A percentile compares a stretch with the other conserved stretches of the same genome.
These are phyloP conservation scores for Tortrix viridana DNA, from an alignment of 2,888 invertebrate genomes.

Conservation along the genomic window DNA sequence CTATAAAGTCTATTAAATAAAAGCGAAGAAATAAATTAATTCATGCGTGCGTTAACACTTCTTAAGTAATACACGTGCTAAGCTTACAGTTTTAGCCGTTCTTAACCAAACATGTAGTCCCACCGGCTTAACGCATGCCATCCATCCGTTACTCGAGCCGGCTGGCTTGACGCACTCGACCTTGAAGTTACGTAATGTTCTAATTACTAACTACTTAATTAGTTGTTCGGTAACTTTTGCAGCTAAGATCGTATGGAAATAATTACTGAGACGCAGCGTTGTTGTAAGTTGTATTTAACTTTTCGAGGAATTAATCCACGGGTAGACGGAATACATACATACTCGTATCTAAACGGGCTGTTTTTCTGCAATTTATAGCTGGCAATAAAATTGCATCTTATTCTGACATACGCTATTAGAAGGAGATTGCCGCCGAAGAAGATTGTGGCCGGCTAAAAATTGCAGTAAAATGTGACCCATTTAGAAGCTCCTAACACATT, in stretches of 20 bases:
- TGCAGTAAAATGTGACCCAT: no score
- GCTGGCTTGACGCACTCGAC: conserved; percentile 32
- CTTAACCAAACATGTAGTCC: conserved; percentile 14
- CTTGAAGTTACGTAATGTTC: conserved; percentile 41
- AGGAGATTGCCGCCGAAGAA: no score
- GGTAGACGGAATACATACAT: no score
- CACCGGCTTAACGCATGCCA: conserved; percentile 16
- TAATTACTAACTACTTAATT: conserved; percentile 40
- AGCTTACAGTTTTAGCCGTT: not conserved
- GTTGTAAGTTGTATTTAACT: not conserved
- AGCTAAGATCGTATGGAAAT: conserved; percentile 14
- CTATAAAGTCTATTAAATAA: no score
- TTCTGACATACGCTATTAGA: no score
- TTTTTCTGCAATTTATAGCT: no score
- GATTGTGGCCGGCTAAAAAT: no score
- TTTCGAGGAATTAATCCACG: conserved; percentile 40
- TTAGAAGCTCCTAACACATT: no score
- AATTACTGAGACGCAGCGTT: not conserved
- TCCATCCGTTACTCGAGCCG: conserved; percentile 13
- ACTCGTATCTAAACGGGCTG: no score
- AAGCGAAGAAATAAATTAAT: no score
- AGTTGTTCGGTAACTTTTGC: conserved; percentile 38
- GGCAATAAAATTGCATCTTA: no score
- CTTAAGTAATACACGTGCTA: not conserved
- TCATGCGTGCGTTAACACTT: no score